These are phyloP conservation scores for Romanogobio albipinnatus DNA, from an alignment of 2,113 vertebrate genomes.

Conservation along the genomic window DNA sequence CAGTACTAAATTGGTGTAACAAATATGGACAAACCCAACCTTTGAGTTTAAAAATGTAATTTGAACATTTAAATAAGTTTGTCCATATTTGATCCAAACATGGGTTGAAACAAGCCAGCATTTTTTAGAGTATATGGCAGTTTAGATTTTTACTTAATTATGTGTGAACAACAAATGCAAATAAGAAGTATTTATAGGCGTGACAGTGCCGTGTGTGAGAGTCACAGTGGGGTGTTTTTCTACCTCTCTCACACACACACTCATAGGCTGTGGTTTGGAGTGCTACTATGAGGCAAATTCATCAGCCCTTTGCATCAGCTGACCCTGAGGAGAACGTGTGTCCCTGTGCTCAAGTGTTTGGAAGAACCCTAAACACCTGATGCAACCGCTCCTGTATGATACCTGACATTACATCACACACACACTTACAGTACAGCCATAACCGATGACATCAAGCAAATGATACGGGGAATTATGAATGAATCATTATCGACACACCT, in stretches of 20 bases:
- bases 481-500: slow-evolving; percentile 22
- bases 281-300: slow-evolving; percentile 67
- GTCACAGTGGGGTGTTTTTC: background rate
- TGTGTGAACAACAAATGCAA: slow-evolving; percentile 40
- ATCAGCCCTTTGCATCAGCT: slow-evolving; percentile 79
- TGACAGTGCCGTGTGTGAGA: background rate
- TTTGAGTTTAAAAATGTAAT: too few species aligned
- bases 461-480: background rate
- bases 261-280: slow-evolving; percentile 44
- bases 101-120: too few species aligned
- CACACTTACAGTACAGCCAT: background rate
- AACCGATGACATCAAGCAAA: slow-evolving; percentile 8
- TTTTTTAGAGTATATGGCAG: too few species aligned
- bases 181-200: slow-evolving; percentile 20
- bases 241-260: background rate
- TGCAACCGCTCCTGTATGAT: slow-evolving; percentile 69
- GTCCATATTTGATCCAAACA: too few species aligned
- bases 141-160: too few species aligned
- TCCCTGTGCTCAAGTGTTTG: slow-evolving; percentile 71
- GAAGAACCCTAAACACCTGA: slow-evolving; percentile 65
- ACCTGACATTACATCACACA: slow-evolving; percentile 25
- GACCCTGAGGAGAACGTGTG: slow-evolving; percentile 75
- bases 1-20: too few species aligned
- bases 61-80: too few species aligned
- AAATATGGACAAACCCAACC: too few species aligned